phyloP scores from a whole-genome alignment of 2,797 vertebrate species.

The Trematomus bernacchii region DNA sequence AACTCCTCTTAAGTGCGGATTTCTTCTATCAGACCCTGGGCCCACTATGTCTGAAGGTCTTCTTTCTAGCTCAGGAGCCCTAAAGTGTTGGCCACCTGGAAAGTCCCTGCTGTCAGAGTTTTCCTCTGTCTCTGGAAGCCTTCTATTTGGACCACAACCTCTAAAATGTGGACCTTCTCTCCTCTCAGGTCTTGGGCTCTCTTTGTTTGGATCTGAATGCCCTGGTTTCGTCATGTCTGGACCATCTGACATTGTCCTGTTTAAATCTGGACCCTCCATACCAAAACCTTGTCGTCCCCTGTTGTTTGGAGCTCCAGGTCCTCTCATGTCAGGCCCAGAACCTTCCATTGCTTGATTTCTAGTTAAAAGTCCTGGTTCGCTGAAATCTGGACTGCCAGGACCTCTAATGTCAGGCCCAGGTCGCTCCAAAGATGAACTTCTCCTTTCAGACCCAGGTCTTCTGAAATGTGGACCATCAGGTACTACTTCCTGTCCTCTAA shows the following conservation, averaged over 20 bases:
- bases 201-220: slow-evolving; percentile 14
- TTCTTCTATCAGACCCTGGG: slow-evolving; percentile 25
- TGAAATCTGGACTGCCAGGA: slow-evolving; percentile 21
- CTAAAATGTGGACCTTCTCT: slow-evolving; percentile 31
- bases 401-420: slow-evolving; percentile 28
- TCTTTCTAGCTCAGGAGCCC: slow-evolving; percentile 15
- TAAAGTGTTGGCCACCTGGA: slow-evolving; percentile 32
- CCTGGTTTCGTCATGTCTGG: slow-evolving; percentile 30
- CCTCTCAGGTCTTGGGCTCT: slow-evolving; percentile 13
- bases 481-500: too few species aligned
- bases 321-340: slow-evolving; percentile 21
- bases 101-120: slow-evolving; percentile 11
- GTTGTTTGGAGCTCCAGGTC: slow-evolving; percentile 13
- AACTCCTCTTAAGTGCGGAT: slow-evolving; percentile 7
- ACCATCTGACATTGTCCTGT: slow-evolving; percentile 31
- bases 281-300: slow-evolving; percentile 15
- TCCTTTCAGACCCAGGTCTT: slow-evolving; percentile 37
- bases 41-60: slow-evolving; percentile 22
- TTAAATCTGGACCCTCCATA: slow-evolving; percentile 21
- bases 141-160: slow-evolving; percentile 30
- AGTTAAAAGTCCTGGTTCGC: neutral
- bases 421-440: slow-evolving; percentile 18
- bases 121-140: slow-evolving; percentile 14
- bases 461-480: slow-evolving; percentile 13
- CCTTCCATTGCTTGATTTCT: slow-evolving; percentile 31